These are phyloP conservation scores for Thecocarcelia acutangulata DNA, from an alignment of 2,888 invertebrate genomes.

Conservation along the genomic window DNA sequence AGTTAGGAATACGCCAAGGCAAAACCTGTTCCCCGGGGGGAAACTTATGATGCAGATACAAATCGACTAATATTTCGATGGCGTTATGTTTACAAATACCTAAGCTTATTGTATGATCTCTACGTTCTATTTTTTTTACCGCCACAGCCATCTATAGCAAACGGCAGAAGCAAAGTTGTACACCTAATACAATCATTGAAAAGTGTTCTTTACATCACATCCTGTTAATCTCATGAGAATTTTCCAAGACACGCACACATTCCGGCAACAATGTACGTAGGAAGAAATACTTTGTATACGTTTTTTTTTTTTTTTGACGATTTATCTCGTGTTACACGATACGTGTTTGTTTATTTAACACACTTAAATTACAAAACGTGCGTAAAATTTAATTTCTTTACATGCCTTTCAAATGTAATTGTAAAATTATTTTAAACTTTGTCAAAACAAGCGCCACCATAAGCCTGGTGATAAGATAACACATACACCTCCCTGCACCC, in stretches of 20 bases:
- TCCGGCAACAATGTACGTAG: not conserved
- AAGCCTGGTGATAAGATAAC: not conserved
- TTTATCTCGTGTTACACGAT: not conserved
- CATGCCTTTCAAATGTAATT: slow-evolving; percentile 56
- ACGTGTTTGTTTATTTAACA: slow-evolving; percentile 52
- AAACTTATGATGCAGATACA: too few species aligned
- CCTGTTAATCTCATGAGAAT: slow-evolving; percentile 11
- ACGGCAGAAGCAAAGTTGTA: too few species aligned
- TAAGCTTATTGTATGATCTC: too few species aligned
- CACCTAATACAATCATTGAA: slow-evolving; percentile 48
- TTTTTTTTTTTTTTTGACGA: not conserved
- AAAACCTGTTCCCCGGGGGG: too few species aligned
- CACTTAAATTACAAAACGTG: slow-evolving; percentile 64
- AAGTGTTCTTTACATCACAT: slow-evolving; percentile 16
- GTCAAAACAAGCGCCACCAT: slow-evolving; percentile 8
- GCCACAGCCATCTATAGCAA: too few species aligned
- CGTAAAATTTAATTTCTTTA: slow-evolving; percentile 55
- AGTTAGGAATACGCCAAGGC: too few species aligned
- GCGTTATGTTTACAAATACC: too few species aligned
- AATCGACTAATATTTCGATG: too few species aligned
- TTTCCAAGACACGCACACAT: slow-evolving; percentile 12
- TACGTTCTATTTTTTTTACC: too few species aligned
- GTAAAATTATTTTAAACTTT: slow-evolving; percentile 56
- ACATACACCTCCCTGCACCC: not conserved
- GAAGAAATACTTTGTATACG: slow-evolving; percentile 3